Base-by-base conservation (phyloP, 92 coral and sea anemone genomes). In the Virgularia gustaviana region DNA sequence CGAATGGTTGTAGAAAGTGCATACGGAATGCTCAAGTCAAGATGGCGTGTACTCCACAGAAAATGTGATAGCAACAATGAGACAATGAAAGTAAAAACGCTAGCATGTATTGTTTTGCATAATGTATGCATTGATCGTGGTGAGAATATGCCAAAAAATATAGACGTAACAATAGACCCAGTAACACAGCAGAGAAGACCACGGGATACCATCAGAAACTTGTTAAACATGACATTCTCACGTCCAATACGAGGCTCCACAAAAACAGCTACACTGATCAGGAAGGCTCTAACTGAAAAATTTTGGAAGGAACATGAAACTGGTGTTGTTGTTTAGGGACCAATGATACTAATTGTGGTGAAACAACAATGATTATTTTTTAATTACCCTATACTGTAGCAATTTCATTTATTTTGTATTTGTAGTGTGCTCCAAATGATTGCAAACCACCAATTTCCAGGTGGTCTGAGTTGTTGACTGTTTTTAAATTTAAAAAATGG, bases 31-130 rank as follows among this genome's bases (percentile, higher is more conserved):
- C 73, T 66, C 18, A 66, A 47, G 36, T 25, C 39, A 44, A 25
- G 73, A 4, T 66, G 73, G 73, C 24, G 73, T 44, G 58, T 47
- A 0, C 58, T 66, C 23, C 58, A 45, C 59, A 44, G 73, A 47
- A 66, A 32, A 27, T 66, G 58, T 66, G 73, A 66, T 10, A 27
- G 73, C 31, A 66, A 28, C 34, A 27, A 44, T 11, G 72, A 65
- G 9, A 65, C 72, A 39, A 29, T 66, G 4, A 66, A 47, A 44
- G 59, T 31, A 47, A 66, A 66, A 66, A 41, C 36, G 3, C 37
- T 43, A 9, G 57, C 57, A 3, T 66, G 58, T 30, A 16, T 66
- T 29, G 58, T 64, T 24, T 16, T 64, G 10, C 73, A 66, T 36
- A 66, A 66, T 47, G 9, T 66, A 45, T 47, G 73, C 31, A 45